Base-by-base conservation (phyloP, 1,140 invertebrate species). In the Macrocentrus cingulum region DNA sequence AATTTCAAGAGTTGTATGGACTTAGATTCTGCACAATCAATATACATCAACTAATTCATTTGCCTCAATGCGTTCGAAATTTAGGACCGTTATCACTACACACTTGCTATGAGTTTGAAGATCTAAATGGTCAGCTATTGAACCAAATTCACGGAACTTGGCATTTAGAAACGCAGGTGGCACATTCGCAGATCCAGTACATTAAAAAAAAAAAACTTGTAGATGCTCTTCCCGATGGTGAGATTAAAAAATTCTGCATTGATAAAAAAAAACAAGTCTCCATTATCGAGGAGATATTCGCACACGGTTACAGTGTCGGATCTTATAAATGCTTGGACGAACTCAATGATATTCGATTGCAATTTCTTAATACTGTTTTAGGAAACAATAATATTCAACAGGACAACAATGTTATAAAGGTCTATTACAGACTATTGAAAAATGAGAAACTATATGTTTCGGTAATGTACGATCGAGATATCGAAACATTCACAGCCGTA, bases 1-100 rank as follows among this genome's bases (percentile, higher is more conserved):
- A 60, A 54, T 52, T 37, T 6, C 0, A 55, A 15, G 23, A 55
- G 52, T 32, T 49, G 9, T 49, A 49, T 49, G 46, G 46, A 3
- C 8, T 29, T 6, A 9, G 25, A 49, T 15, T 15, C 15, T 32
- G 22, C 7, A 15, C 46, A 2, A 49, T 49, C 11, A 49, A 49
- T 15, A 13, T 49, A 13, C 46, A 49, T 15, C 13, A 13, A 49
- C 7, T 49, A 13, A 1, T 49, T 15, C 46, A 49, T 32, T 49
- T 49, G 34, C 23, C 46, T n/a, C 9, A 49, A n/a, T 32, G 9
- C 16, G 46, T 49, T 1, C 9, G n/a, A 15, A 32, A 32, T 3
- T 15, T 32, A n/a, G 23, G 46, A 32, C 46, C 23, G 7, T 15
- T 49, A 1, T 49, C 23, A 25, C 2, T 13, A 13, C 16, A 29